These are phyloP conservation scores for Gambelia wislizenii DNA, from an alignment of 2,797 vertebrate species.

Conservation along the genomic window DNA sequence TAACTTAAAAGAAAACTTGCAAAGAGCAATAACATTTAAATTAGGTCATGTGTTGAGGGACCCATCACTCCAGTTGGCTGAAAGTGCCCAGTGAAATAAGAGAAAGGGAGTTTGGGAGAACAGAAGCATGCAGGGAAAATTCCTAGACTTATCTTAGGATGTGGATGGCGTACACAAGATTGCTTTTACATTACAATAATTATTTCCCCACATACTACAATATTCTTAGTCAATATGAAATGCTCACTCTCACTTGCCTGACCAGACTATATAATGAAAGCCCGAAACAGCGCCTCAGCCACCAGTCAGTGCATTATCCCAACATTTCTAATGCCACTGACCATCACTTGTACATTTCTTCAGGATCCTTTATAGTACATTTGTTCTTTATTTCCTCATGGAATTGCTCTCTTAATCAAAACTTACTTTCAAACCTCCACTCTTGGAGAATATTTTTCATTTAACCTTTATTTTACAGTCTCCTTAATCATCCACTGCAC, in stretches of 20 bases:
- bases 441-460: conserved; percentile 2
- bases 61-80: too few relatives aligned
- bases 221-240: background rate
- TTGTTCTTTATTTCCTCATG: background rate
- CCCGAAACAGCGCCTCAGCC: background rate
- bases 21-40: too few relatives aligned
- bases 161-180: too few relatives aligned
- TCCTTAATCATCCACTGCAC: conserved; percentile 39
- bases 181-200: too few relatives aligned
- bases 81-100: too few relatives aligned
- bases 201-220: too few relatives aligned
- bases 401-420: conserved; percentile 10
- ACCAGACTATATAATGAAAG: background rate
- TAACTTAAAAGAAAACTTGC: too few relatives aligned
- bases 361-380: background rate
- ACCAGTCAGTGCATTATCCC: background rate
- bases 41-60: too few relatives aligned
- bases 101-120: too few relatives aligned
- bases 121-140: too few relatives aligned
- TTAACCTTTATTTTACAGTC: conserved; percentile 24
- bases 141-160: too few relatives aligned
- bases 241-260: background rate
- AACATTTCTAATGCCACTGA: background rate
- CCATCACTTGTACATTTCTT: background rate
- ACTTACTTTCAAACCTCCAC: background rate